Base-by-base conservation (phyloP, 2,113 vertebrate genomes). In the Datnioides undecimradiatus region DNA sequence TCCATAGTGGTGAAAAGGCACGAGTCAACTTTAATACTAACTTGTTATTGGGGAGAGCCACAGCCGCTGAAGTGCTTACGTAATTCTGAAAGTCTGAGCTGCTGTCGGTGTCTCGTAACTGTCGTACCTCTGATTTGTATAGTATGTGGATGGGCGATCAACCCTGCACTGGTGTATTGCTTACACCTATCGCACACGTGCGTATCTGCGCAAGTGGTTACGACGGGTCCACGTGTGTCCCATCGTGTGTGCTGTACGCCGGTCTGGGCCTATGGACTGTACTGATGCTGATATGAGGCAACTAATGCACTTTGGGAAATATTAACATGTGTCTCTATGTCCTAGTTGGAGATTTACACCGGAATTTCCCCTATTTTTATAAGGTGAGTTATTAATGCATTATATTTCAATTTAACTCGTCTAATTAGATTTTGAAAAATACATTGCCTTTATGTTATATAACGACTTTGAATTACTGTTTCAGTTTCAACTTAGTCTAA, bases 1-100 rank as follows among this genome's bases (percentile, higher is more conserved):
- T 90, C 91, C 95, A 96, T 95, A 25, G 57, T 23, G 23, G 33
- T 5, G 43, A 36, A 45, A 62, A 82, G 70, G 80, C 80, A 85
- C 78, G 33, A 66, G 14, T n/a, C 4, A 34, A 60, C 38, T 51
- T 66, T 43, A 21, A 11, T 2, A 58, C 1, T 72, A 17, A 17
- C 71, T 40, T 73, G 66, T 72, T 80, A 67, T 71, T n/a, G 23
- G 49, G 51, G 29, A 62, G 52, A 76, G 19, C 43, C 68, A 11
- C 60, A 3, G 83, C 27, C 75, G 52, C 21, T 64, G 74, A 55
- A 48, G 69, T 43, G 71, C 73, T 92, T 88, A 91, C 79, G 90
- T 92, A 90, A 91, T 63, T 3, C 51, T 65, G 76, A 79, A 60
- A 90, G 80, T 80, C 72, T 34, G 75, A 52, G 64, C 40, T 25